Conservation (phyloP, 2,888 invertebrate genomes). For the Drosophila villosipedis region DNA sequence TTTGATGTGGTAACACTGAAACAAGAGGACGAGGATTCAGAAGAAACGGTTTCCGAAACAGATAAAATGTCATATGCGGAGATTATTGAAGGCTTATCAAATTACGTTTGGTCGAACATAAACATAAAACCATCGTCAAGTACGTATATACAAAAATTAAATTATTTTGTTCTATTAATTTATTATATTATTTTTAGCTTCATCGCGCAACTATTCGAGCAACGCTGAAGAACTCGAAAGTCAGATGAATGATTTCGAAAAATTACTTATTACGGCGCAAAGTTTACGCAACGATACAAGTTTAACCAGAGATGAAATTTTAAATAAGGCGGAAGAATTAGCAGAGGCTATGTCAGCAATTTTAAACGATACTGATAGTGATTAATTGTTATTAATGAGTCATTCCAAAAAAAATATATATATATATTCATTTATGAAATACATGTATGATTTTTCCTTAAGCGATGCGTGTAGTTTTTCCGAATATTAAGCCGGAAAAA, state of each 20-base stretch:
- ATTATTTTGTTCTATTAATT: not conserved
- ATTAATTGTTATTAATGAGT: conserved; percentile 39
- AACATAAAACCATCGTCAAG: conserved; percentile 33
- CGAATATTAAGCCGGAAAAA: not conserved
- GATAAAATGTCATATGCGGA: conserved; percentile 42
- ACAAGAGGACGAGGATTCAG: conserved; percentile 30
- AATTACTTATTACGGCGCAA: conserved; percentile 65
- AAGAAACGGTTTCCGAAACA: conserved; percentile 14
- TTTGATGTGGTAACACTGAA: conserved; percentile 59
- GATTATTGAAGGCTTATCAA: conserved; percentile 50
- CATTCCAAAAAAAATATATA: conserved; percentile 7
- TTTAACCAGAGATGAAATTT: conserved; percentile 63
- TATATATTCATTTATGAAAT: not conserved
- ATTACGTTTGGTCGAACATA: conserved; percentile 58
- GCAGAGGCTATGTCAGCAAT: conserved; percentile 65
- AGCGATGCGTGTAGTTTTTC: not conserved
- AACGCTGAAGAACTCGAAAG: conserved; percentile 58
- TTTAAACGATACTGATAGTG: conserved; percentile 68
- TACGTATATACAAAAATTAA: conserved; percentile 10
- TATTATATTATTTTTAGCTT: conserved; percentile 11
- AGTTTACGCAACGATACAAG: conserved; percentile 56
- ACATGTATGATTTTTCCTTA: not conserved
- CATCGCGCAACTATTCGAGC: conserved; percentile 23
- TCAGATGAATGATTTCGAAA: conserved; percentile 69
- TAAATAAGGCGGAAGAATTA: conserved; percentile 63